Conservation (phyloP, 2,113 vertebrate genomes). For the Leucoraja erinaceus region DNA sequence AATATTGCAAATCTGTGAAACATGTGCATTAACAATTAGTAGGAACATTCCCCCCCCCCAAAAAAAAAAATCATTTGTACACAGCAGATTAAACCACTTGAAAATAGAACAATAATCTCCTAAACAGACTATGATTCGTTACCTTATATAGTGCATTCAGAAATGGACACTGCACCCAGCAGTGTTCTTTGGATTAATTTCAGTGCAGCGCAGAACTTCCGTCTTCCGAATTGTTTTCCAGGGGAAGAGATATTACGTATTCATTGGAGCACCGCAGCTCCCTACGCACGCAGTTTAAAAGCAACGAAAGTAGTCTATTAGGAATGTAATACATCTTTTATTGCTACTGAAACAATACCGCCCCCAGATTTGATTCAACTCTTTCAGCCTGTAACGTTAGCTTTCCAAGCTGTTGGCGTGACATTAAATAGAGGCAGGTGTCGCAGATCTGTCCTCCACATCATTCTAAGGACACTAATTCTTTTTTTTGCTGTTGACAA, state of each 20-base stretch:
- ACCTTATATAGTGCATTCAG: constrained; percentile 14
- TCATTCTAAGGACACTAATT: neutral
- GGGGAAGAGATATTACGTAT: neutral
- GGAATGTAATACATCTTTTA: neutral
- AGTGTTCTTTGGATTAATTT: neutral
- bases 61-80: neutral
- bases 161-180: neutral
- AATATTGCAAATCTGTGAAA: neutral
- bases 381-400: neutral
- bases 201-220: neutral
- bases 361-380: neutral
- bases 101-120: neutral
- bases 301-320: neutral
- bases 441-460: too few species aligned
- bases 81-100: neutral
- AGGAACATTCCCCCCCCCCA: neutral
- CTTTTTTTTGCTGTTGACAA: neutral
- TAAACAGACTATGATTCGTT: neutral
- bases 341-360: neutral
- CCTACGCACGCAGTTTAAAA: neutral
- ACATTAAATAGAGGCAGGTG: neutral
- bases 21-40: constrained; percentile 11
- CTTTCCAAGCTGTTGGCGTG: too few species aligned
- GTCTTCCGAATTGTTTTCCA: neutral
- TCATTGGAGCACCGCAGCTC: neutral